Conservation (phyloP, 2,797 vertebrate genomes). For the Hydrophis major region DNA sequence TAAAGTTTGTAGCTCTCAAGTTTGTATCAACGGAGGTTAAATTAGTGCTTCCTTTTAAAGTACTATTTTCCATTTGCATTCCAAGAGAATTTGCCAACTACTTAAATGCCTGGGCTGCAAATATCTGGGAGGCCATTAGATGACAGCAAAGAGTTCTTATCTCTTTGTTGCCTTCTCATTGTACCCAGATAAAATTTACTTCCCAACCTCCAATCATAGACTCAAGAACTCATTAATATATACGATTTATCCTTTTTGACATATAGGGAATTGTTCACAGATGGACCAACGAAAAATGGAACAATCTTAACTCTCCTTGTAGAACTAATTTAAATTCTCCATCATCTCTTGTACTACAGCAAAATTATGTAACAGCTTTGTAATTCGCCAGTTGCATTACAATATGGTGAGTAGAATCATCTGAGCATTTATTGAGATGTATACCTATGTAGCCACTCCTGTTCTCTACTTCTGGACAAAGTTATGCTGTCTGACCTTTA, state of each 20-base stretch:
- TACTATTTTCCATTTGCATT: not conserved
- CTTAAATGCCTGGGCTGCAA: not conserved
- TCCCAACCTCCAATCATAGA: not conserved
- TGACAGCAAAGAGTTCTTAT: not conserved
- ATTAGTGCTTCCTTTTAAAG: not conserved
- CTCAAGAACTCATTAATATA: not conserved
- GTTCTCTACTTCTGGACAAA: not conserved
- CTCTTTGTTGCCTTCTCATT: not conserved
- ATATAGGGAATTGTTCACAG: not conserved
- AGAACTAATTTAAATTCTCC: constrained; percentile 2
- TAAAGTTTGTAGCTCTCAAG: not conserved
- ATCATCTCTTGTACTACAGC: not conserved
- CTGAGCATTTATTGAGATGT: not conserved
- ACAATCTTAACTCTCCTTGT: not conserved
- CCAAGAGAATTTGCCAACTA: not conserved
- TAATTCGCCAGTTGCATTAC: not conserved
- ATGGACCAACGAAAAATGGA: not conserved
- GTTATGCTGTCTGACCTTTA: not conserved
- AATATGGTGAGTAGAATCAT: not conserved
- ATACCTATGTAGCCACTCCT: not conserved
- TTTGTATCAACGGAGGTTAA: not conserved
- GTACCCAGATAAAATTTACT: not conserved
- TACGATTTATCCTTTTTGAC: not conserved
- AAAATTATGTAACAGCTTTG: constrained; percentile 9
- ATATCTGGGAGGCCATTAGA: not conserved